Conservation (phyloP, 1,140 invertebrate species). For the Habropoda laboriosa region DNA sequence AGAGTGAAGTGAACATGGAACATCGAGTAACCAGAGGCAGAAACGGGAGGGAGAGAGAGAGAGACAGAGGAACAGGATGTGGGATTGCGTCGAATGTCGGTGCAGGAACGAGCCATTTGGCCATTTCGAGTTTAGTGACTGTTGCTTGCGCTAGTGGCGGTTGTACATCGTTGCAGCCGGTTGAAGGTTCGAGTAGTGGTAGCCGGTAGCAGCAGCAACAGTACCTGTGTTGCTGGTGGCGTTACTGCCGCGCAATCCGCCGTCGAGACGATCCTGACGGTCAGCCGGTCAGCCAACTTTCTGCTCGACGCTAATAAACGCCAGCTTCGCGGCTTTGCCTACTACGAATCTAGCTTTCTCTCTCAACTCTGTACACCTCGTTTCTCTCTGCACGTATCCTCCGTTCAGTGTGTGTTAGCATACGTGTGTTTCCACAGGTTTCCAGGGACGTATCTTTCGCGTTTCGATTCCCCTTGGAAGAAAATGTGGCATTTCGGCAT, state of each 20-base stretch:
- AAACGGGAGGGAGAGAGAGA: not conserved
- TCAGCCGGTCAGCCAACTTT: conserved; percentile 73
- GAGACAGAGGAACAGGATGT: conserved; percentile 55
- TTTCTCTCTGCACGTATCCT: too few relatives aligned
- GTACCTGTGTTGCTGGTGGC: conserved; percentile 47
- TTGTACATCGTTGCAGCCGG: conserved; percentile 13
- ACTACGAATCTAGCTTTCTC: conserved; percentile 26
- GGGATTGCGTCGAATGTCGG: conserved; percentile 67
- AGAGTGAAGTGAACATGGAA: conserved; percentile 41
- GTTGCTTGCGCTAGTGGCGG: conserved; percentile 50
- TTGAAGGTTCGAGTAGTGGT: too few relatives aligned
- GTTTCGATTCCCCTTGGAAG: not conserved
- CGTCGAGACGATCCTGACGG: conserved; percentile 63
- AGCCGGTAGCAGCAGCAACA: conserved; percentile 29
- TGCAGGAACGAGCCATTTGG: conserved; percentile 69
- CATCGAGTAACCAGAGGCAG: not conserved
- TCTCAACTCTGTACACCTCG: not conserved
- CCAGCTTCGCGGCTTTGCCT: conserved; percentile 66
- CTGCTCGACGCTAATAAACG: conserved; percentile 72
- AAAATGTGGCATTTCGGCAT: not conserved
- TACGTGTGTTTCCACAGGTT: not conserved
- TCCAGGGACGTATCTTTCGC: conserved; percentile 44
- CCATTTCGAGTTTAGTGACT: conserved; percentile 76
- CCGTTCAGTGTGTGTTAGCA: too few relatives aligned
- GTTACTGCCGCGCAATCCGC: conserved; percentile 44